A percentile compares a stretch with the other conserved stretches of the same genome.
Conservation (phyloP, 2,888 invertebrate species). For the Penaeus monodon region DNA sequence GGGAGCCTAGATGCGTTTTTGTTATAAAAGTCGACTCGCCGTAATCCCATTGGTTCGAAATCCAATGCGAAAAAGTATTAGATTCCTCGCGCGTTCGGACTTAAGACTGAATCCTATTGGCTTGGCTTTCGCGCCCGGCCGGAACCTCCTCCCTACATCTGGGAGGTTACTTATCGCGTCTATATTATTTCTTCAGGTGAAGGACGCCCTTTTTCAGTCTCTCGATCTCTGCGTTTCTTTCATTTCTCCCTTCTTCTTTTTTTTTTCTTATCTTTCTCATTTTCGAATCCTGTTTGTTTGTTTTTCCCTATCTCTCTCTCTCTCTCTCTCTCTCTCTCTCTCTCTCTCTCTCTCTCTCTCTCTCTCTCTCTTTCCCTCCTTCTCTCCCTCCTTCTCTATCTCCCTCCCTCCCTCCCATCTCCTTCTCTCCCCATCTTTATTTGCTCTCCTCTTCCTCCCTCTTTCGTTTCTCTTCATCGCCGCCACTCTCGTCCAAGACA, state of each 20-base stretch:
- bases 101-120: too few relatives aligned
- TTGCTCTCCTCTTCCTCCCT: neutral
- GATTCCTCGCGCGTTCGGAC: too few relatives aligned
- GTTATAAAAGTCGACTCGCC: too few relatives aligned
- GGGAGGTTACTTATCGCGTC: too few relatives aligned
- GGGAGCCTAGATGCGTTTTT: too few relatives aligned
- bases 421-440: neutral
- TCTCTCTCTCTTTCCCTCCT: neutral
- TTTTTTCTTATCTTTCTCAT: neutral
- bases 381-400: neutral
- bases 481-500: neutral
- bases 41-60: too few relatives aligned
- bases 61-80: too few relatives aligned
- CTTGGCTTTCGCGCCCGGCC: too few relatives aligned
- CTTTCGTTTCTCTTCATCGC: neutral
- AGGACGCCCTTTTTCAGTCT: too few relatives aligned
- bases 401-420: neutral
- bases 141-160: too few relatives aligned
- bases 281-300: neutral
- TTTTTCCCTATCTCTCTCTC: neutral
- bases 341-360: neutral
- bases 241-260: neutral
- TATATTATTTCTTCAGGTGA: too few relatives aligned
- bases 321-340: slow-evolving; percentile 29
- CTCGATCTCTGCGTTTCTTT: neutral